Evolutionary conservation across 2,113 vertebrate genomes (phyloP), one percentile per base, ranked within the genome.

Genomic region (Hippocampus mohnikei): DNA sequence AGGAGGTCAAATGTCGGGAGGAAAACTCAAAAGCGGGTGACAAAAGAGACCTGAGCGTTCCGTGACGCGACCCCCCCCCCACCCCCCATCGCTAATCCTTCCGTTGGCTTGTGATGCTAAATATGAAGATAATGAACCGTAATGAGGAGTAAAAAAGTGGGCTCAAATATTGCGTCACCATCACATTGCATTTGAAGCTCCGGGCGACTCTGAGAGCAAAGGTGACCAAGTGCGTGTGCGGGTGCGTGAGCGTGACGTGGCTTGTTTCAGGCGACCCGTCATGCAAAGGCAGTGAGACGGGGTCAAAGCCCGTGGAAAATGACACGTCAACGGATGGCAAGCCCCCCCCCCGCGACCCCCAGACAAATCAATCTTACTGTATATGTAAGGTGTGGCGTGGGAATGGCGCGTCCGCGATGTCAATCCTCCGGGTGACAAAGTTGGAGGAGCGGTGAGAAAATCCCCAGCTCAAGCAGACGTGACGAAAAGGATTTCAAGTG

Each of bases 101-200:
- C 55, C 58, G 75, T 82, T 71, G 77, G 72, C 79, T 80, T 79
- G 83, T 86, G 76, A 85, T 77, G 67, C 74, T 76, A 78, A 85
- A 87, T 83, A 81, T 85, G 85, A 87, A 87, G 77, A 86, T 88
- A 87, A 89, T 87, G 76, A 85, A 82, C 59, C 72, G 79, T 84
- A 90, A 89, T 84, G 84, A 86, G 84, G 74, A 80, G 60, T 25
- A 52, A 62, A 40, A 40, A 72, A 76, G 33, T 62, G 73, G 18
- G 21, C 69, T 20, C 72, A 56, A 8, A 81, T 74, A 86, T 75
- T 71, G 65, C n/a, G n/a, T n/a, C n/a, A n/a, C n/a, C n/a, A n/a
- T n/a, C n/a, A n/a, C n/a, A n/a, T n/a, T n/a, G n/a, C n/a, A n/a
- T 29, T 29, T 29, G 3, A 25, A 25, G 37, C 61, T 71, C 53